Evolutionary conservation across 2,113 vertebrate genomes (phyloP), one percentile per base, ranked within the genome.

Genomic region (Spilogale gracilis): DNA sequence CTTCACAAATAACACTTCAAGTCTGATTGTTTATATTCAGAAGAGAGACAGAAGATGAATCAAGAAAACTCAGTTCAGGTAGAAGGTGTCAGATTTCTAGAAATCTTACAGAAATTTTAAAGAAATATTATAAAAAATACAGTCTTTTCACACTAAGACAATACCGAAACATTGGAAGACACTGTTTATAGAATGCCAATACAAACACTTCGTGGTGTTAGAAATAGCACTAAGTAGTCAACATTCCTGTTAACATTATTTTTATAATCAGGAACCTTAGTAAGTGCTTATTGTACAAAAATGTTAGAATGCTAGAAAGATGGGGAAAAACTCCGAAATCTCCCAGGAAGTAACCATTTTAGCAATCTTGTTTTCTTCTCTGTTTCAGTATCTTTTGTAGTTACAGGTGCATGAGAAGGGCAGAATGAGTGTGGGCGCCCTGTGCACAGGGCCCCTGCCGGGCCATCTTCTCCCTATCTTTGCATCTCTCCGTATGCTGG

Each of bases 121-220:
- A 45, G 98, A 99, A 97, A 98, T 98, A 91, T 96, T 95, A 61
- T 97, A 94, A 98, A 65, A 94, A 99, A 12, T 99, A 99, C 95
- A 99, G 99, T 98, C 11, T 98, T 99, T 79, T 98, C 99, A 0
- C 98, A 99, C 95, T 99, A 99, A 98, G 99, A 99, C 97, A 99
- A 98, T 94, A 98, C 98, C 0, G 97, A 99, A 21, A 99, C 97
- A 27, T 89, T 99, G 91, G 99, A 99, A 27, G 98, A 99, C 18
- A 88, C 99, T 48, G 97, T 99, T 74, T 99, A 99, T 98, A 99
- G 99, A 98, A 99, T 99, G 99, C 98, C 99, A 97, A 98, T 97
- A 48, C 99, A 99, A 98, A 99, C 97, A 98, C 99, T 93, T 97
- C 99, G 89, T 99, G 98, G n/a, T 95, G 23, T 14, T 63, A 54